Evolutionary conservation across 2,888 invertebrate species (phyloP).

Genomic region (Rhingia rostrata): DNA sequence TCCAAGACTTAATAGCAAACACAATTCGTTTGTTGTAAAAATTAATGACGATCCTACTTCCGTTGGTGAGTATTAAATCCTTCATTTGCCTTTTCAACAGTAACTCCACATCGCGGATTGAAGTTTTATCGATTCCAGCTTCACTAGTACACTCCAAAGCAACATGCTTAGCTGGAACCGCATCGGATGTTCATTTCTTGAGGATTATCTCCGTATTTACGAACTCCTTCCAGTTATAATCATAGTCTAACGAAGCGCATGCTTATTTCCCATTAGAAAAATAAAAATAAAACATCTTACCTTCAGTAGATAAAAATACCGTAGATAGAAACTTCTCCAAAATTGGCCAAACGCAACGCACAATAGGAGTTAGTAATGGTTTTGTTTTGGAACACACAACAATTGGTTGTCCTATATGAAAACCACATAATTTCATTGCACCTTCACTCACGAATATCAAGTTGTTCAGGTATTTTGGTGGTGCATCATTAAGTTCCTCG

Average conservation of each 20-base stretch:
- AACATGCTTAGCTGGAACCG: constrained; percentile 77
- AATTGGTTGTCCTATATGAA: constrained; percentile 85
- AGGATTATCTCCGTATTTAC: constrained; percentile 76
- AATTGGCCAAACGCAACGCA: constrained; percentile 86
- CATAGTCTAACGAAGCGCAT: constrained; percentile 77
- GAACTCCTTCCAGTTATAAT: constrained; percentile 76
- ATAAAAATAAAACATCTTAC: constrained; percentile 79
- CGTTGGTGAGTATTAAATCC: constrained; percentile 76
- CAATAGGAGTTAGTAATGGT: constrained; percentile 79
- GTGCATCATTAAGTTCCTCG: constrained; percentile 83
- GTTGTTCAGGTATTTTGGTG: constrained; percentile 83
- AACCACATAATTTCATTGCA: constrained; percentile 85
- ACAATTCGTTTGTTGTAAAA: constrained; percentile 81
- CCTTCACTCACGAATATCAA: constrained; percentile 86
- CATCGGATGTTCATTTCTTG: constrained; percentile 75
- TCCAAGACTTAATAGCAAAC: constrained; percentile 77
- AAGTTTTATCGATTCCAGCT: constrained; percentile 45
- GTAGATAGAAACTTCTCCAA: constrained; percentile 84
- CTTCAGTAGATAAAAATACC: constrained; percentile 84
- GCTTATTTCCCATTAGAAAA: neutral
- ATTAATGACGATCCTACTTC: constrained; percentile 77
- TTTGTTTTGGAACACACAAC: constrained; percentile 79
- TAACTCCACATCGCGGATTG: constrained; percentile 76
- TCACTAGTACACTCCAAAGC: constrained; percentile 70
- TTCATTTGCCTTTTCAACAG: constrained; percentile 78